Base-by-base conservation (phyloP, 2,113 vertebrate species). In the Oreochromis aureus region DNA sequence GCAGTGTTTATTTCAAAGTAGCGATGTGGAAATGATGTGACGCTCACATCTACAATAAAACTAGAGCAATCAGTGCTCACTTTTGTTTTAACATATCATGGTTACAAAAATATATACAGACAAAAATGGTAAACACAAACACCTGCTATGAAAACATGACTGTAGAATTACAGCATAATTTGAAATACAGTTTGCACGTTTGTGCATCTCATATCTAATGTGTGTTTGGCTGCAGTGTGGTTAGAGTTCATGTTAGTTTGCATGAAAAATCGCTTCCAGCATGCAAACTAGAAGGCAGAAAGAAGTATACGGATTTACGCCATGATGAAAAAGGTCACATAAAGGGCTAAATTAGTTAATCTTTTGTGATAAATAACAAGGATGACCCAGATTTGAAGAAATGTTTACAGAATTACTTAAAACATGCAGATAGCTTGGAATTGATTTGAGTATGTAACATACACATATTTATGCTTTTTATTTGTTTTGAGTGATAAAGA, bases 351-450 rank as follows among this genome's bases (percentile, higher is more conserved):
- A 56, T 22, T 22, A 61, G 56, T 87, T 22, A 16, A 84, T 73
- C 83, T 84, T 27, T 73, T 85, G 81, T 76, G 39, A 83, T 80
- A 59, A 81, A 76, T 7, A 81, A 84, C 56, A 56, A 27, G 41
- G 56, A 87, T 59, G 66, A 88, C 83, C 48, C 39, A 87, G 59
- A 91, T 93, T 59, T 51, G 51, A 13, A 71, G 34, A 85, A 6
- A 84, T 54, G 76, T 81, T 24, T 19, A 15, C 73, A 86, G 73
- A 82, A 88, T 92, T 91, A 93, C 92, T 93, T 58, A 89, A 84
- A 78, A 10, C 53, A 87, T 16, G 32, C 48, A 81, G 81, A 81
- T 27, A 39, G 73, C 46, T 34, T 1, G 27, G 48, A 54, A 53
- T 3, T 53, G 11, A 87, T 71, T 81, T 76, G 44, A 41, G 76